phyloP scores from a whole-genome alignment of 2,797 vertebrate genomes.

The Columba guinea region DNA sequence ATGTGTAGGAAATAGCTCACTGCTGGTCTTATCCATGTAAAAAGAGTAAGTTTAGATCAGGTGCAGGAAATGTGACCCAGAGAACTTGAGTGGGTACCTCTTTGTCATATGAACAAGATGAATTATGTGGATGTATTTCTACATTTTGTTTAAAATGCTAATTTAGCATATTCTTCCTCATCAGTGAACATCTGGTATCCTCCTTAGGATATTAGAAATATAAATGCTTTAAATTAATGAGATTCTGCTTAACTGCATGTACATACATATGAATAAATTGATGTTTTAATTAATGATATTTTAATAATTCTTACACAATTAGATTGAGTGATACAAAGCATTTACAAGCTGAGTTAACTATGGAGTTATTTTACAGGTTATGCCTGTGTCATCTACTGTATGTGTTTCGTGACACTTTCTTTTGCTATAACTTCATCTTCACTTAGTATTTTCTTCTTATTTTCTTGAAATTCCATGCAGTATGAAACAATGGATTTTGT shows the following conservation, averaged over 20 bases:
- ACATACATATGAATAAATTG: constrained; percentile 12
- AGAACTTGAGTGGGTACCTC: background rate
- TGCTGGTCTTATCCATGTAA: background rate
- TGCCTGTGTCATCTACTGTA: background rate
- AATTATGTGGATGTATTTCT: background rate
- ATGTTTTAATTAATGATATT: background rate
- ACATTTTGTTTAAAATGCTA: background rate
- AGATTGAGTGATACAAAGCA: background rate
- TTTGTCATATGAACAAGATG: background rate
- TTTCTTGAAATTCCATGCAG: background rate
- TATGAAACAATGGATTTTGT: background rate
- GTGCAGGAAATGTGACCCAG: background rate
- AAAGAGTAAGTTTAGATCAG: background rate
- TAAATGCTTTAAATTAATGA: background rate
- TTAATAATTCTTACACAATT: constrained; percentile 4
- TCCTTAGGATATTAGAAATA: background rate
- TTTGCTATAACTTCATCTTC: background rate
- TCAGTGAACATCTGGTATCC: background rate
- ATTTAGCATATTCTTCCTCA: background rate
- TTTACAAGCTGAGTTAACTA: background rate
- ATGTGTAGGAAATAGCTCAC: background rate
- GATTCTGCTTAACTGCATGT: background rate
- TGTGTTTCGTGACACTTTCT: background rate
- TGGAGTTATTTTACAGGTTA: background rate
- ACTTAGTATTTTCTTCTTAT: background rate